phyloP scores from a whole-genome alignment of 2,113 vertebrate genomes.

The Corvus cornix region DNA sequence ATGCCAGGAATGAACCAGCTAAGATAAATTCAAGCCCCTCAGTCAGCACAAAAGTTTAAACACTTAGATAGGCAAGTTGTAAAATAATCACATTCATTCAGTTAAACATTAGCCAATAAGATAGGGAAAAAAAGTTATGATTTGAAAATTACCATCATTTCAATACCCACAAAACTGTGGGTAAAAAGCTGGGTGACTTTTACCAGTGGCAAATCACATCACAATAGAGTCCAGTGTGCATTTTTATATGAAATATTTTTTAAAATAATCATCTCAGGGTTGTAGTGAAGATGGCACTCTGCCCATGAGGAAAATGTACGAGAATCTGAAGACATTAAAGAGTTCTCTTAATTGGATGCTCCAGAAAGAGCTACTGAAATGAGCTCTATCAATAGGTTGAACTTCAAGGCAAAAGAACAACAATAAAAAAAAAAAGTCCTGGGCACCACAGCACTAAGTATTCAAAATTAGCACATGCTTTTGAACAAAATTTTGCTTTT shows the following conservation, averaged over 20 bases:
- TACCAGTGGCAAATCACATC: neutral
- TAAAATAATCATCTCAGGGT: neutral
- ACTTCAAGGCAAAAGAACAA: neutral
- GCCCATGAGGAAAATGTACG: neutral
- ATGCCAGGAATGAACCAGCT: conserved; percentile 36
- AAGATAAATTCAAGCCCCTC: conserved; percentile 48
- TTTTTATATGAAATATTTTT: neutral
- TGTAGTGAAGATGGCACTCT: neutral
- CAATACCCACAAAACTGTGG: neutral
- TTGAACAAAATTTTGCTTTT: neutral
- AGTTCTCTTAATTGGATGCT: neutral
- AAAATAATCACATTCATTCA: conserved; percentile 52
- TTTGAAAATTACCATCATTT: neutral
- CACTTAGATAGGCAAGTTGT: conserved; percentile 41
- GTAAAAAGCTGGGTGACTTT: neutral
- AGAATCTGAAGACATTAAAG: neutral
- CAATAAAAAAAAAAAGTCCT: neutral
- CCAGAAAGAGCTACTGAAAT: neutral
- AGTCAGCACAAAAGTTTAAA: conserved; percentile 61
- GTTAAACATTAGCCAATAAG: conserved; percentile 68
- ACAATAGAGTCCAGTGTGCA: neutral
- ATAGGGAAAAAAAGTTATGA: neutral
- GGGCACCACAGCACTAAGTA: neutral
- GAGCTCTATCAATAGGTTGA: neutral
- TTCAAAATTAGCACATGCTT: neutral